Conservation (phyloP, 2,113 vertebrate genomes). For the Myxocyprinus asiaticus region DNA sequence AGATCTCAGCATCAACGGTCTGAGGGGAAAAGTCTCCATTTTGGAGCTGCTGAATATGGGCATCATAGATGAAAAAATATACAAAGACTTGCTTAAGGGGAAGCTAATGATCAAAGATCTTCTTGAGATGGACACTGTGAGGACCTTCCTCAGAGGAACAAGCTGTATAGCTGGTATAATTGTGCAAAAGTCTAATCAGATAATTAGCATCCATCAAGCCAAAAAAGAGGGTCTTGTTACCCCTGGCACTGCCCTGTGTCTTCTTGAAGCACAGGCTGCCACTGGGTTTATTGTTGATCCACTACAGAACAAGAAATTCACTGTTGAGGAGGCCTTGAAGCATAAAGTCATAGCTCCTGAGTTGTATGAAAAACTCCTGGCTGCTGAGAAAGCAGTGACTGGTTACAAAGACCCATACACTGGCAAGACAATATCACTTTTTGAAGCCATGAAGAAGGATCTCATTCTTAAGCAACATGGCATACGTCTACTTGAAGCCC, state of each 20-base stretch:
- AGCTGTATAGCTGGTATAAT: slow-evolving; percentile 80
- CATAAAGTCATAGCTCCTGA: slow-evolving; percentile 70
- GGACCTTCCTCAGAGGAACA: slow-evolving; percentile 75
- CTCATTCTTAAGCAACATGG: slow-evolving; percentile 70
- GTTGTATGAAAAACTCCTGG: slow-evolving; percentile 71
- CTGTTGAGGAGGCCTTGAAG: slow-evolving; percentile 79
- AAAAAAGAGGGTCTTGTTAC: slow-evolving; percentile 77
- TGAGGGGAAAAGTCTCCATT: slow-evolving; percentile 76
- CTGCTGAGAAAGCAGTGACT: slow-evolving; percentile 72
- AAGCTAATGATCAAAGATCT: slow-evolving; percentile 62
- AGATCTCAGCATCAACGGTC: slow-evolving; percentile 67
- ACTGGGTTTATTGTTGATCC: slow-evolving; percentile 88
- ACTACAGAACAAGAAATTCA: slow-evolving; percentile 74
- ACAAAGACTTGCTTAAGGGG: slow-evolving; percentile 66
- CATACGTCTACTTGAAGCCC: slow-evolving; percentile 77
- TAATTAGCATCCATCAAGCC: slow-evolving; percentile 83
- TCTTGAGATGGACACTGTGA: slow-evolving; percentile 70
- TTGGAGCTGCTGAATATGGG: slow-evolving; percentile 77
- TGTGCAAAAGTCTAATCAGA: slow-evolving; percentile 76
- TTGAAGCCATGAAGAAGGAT: slow-evolving; percentile 73
- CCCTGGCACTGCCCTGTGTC: slow-evolving; percentile 82
- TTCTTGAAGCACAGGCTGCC: slow-evolving; percentile 91
- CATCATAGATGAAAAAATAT: slow-evolving; percentile 76
- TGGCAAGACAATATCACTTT: slow-evolving; percentile 71
- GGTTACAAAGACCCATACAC: slow-evolving; percentile 75